Base-by-base conservation (phyloP, 2,888 invertebrate species). In the Netelia melanura region DNA sequence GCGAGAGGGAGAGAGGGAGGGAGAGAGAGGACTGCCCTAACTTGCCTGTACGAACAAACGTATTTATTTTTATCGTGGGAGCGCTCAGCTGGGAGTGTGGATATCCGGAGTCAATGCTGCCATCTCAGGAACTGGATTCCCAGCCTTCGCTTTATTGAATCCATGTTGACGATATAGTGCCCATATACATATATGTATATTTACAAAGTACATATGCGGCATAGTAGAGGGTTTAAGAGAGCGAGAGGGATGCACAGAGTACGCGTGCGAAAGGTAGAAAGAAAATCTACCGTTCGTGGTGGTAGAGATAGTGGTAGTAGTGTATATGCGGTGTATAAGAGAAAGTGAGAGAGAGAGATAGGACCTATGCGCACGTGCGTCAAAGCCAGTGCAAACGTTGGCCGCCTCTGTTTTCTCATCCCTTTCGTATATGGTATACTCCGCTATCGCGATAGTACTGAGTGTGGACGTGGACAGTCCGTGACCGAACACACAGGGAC, bases 1-100 rank as follows among this genome's bases (percentile, higher is more conserved):
- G 62, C 71, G 70, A 17, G 17, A 17, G 17, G 17, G 17, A 77
- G 70, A 17, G 17, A 17, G 17, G 17, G 17, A 77, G 25, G 67
- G 30, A 30, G 71, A 56, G 62, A 62, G 62, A 75, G 70, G 64
- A 67, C 67, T 43, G 48, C 54, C 23, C 68, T 56, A 83, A 70
- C 81, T 82, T 72, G 71, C 72, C 38, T 81, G 80, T 85, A 86
- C 80, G 86, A 84, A 87, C 81, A 87, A 87, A 87, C 86, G 85
- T 82, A 87, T 87, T 87, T 87, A 87, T 87, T 87, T 87, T 87
- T 85, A 86, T 87, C 86, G 86, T 86, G 87, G 84, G 86, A 87
- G 81, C 77, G 71, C 61, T 83, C 87, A 87, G 84, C 84, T 87
- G 87, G 78, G 75, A 44, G 52, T 62, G 44, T 62, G 70, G 68